Evolutionary conservation across 1,140 invertebrate species (phyloP), one percentile per base, ranked within the genome.

Genomic region (Anagrus nilaparvatae): DNA sequence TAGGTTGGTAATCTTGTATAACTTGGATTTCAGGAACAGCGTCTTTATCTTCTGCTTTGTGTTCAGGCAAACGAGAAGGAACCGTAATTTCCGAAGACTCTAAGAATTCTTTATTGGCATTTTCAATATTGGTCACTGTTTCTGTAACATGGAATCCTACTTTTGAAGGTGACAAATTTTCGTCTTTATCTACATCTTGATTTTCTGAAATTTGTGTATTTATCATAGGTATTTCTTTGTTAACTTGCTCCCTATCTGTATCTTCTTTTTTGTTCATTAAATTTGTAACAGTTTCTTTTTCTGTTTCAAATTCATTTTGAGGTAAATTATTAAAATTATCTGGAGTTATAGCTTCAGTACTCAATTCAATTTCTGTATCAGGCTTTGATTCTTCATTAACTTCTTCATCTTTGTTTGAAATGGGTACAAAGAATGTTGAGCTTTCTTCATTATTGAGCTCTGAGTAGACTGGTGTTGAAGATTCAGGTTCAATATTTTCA

Each of bases 11-110:
- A 14, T 41, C 49, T 40, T 61, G 46, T 0, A 54, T 55, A 1
- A 55, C 28, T 14, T 50, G 48, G 7, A 43, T 9, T 24, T 56
- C 55, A 14, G 49, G 29, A 0, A 60, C 51, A 0, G 53, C 42
- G 21, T 58, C 55, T 27, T 52, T 52, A 18, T 64, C 60, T 45
- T 66, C 64, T 10, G 58, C 54, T 33, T 65, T 65, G 6, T 54
- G 53, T 32, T 54, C 63, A 12, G 63, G 62, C 19, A 52, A 49
- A 25, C 56, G 44, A 18, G 56, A 55, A 9, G 56, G 41, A n/a
- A 60, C 52, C 4, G 52, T 48, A 38, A 60, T 58, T n/a, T 51
- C 51, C 18, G 52, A 49, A 25, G 58, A 49, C n/a, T 51, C 51
- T 46, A n/a, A n/a, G n/a, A n/a, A n/a, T n/a, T n/a, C n/a, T 54